Conservation (phyloP, 2,113 vertebrate genomes). For the Eidolon helvum region DNA sequence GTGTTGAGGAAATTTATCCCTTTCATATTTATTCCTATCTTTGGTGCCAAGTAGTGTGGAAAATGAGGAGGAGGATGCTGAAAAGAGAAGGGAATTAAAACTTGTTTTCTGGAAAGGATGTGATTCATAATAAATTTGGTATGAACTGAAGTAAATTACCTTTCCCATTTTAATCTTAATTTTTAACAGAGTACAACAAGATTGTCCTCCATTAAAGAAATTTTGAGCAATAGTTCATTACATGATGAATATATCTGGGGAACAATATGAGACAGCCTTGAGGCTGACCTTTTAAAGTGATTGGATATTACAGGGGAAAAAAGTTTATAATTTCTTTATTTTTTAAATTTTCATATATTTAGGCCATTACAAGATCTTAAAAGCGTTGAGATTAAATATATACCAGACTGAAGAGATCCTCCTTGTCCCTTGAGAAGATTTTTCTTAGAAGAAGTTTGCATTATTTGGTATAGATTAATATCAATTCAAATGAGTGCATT, state of each 20-base stretch:
- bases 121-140: neutral
- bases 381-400: neutral
- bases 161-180: neutral
- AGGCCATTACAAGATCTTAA: neutral
- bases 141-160: neutral
- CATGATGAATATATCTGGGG: neutral
- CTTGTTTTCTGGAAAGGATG: neutral
- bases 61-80: neutral
- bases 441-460: neutral
- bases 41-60: neutral
- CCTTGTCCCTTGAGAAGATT: neutral
- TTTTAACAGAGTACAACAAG: neutral
- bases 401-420: neutral
- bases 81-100: neutral
- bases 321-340: neutral
- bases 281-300: neutral
- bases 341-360: neutral
- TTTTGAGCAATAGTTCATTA: neutral
- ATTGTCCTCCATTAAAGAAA: neutral
- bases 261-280: neutral
- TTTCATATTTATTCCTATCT: neutral
- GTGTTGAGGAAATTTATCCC: neutral
- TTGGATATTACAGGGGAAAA: neutral
- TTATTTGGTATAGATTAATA: neutral
- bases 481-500: neutral